Evolutionary conservation across 1,140 invertebrate genomes (phyloP), one percentile per base, ranked within the genome.

Genomic region (Reticulitermes speratus): DNA sequence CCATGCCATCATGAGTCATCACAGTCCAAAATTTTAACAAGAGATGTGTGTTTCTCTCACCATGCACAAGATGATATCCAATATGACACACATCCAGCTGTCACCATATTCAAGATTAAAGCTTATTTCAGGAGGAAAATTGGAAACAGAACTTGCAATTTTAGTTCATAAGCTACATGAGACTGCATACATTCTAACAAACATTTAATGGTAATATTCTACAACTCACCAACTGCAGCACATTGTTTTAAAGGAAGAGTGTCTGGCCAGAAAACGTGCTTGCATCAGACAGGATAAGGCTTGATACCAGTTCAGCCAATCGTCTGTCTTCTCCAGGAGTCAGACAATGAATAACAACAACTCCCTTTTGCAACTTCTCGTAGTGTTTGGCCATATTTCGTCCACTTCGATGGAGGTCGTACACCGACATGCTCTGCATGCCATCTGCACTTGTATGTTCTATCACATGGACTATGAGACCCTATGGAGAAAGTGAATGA

Each of bases 341-440:
- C 38, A 89, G 69, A 82, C 87, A 88, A 83, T 89, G 88, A 83
- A 89, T 87, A 25, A 89, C 86, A 30, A 88, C 88, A 59, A 89
- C 89, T 32, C 89, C 89, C 87, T 89, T 89, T 21, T 85, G 86
- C 21, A 89, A 84, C 85, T 89, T 89, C n/a, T 89, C 87, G 85
- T 89, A 88, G 55, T 89, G 87, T 45, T 88, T 87, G 30, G 88
- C 87, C 88, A 89, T 89, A 48, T 86, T 89, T 21, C 88, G 59
- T 25, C 88, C 88, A 81, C 83, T 88, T 32, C 87, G 38, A 75
- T 89, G 88, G 11, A 89, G 86, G 45, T 88, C 88, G 84, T 89
- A 89, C 23, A 89, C 88, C 55, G 86, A 87, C 87, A 88, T 88
- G 48, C 75, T 86, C 55, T 89, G 88, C 48, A 88, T 87, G 25